phyloP scores from a whole-genome alignment of 2,797 vertebrate genomes.

The Percopsis omiscomaycus region DNA sequence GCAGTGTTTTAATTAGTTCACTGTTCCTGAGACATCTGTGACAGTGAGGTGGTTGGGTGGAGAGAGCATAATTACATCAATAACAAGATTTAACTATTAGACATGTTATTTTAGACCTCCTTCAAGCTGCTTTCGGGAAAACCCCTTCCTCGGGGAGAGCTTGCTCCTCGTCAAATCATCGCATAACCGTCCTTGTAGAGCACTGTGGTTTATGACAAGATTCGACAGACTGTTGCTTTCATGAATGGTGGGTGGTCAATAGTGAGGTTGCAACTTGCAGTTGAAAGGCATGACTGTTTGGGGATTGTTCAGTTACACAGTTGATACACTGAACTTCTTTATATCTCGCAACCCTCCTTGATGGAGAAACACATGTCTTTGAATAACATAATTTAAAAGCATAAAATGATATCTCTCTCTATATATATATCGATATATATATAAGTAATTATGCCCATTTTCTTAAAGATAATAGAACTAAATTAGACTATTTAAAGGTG shows the following conservation, averaged over 20 bases:
- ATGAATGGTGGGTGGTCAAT: slow-evolving; percentile 51
- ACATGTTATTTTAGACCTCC: slow-evolving; percentile 71
- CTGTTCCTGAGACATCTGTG: slow-evolving; percentile 71
- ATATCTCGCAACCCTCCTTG: too few species aligned
- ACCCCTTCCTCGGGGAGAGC: slow-evolving; percentile 62
- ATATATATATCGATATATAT: too few species aligned
- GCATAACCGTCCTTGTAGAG: slow-evolving; percentile 47
- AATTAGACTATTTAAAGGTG: too few species aligned
- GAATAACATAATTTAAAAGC: too few species aligned
- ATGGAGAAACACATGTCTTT: too few species aligned
- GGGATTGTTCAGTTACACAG: slow-evolving; percentile 28
- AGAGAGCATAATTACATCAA: slow-evolving; percentile 66
- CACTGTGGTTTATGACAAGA: slow-evolving; percentile 47
- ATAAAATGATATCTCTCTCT: too few species aligned
- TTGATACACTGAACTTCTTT: too few species aligned
- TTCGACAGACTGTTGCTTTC: slow-evolving; percentile 29
- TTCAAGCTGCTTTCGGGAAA: slow-evolving; percentile 66
- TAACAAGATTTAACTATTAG: slow-evolving; percentile 69
- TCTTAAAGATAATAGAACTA: too few species aligned
- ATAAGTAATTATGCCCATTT: too few species aligned
- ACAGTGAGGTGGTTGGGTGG: slow-evolving; percentile 57
- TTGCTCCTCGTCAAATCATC: slow-evolving; percentile 61
- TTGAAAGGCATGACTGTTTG: slow-evolving; percentile 54
- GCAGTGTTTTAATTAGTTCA: slow-evolving; percentile 77
- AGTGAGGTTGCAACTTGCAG: slow-evolving; percentile 10